Conservation (phyloP, 2,113 vertebrate species). For the Limanda limanda region DNA sequence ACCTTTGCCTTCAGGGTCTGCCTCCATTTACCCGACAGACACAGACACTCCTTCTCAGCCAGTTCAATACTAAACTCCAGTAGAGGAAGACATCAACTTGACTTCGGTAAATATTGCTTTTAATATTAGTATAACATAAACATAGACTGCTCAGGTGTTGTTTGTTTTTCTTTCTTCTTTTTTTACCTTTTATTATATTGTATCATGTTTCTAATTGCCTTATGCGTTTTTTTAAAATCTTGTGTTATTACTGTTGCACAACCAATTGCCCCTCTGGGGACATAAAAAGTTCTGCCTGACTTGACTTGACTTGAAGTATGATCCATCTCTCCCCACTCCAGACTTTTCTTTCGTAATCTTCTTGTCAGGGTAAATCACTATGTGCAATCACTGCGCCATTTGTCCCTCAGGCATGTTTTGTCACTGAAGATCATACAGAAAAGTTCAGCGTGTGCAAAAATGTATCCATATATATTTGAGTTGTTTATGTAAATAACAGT, state of each 20-base stretch:
- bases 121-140: neutral
- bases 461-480: neutral
- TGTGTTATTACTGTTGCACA: conserved; percentile 3
- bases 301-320: conserved; percentile 9
- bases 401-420: neutral
- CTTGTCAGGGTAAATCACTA: conserved; percentile 7
- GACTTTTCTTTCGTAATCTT: conserved; percentile 10
- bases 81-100: neutral
- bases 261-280: conserved; percentile 6
- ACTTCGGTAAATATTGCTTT: neutral
- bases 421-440: neutral
- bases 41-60: neutral
- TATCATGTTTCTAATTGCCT: neutral
- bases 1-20: neutral
- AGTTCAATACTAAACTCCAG: neutral
- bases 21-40: neutral
- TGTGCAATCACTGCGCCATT: neutral
- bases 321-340: conserved; percentile 3
- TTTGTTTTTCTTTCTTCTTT: neutral
- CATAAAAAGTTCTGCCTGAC: conserved; percentile 3
- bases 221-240: neutral
- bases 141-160: neutral
- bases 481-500: neutral
- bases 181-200: neutral
- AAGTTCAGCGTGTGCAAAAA: neutral